These are phyloP conservation scores for Apamea sordens DNA, from an alignment of 2,888 invertebrate genomes.

Conservation along the genomic window DNA sequence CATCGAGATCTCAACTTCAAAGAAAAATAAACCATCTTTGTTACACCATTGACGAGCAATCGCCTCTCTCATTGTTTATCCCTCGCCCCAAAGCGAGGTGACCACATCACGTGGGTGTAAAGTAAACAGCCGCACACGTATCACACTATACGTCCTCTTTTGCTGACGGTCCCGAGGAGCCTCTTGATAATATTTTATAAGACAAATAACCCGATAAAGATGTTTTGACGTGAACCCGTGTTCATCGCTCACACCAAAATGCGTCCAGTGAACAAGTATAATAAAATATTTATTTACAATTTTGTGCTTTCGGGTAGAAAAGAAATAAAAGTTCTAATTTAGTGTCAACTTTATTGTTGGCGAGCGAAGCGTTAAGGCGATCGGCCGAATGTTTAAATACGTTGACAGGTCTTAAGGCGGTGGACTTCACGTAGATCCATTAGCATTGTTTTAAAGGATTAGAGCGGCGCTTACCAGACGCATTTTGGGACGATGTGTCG, in stretches of 20 bases:
- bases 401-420: conserved; percentile 87
- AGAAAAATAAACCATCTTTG: conserved; percentile 88
- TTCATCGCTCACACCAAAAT: conserved; percentile 90
- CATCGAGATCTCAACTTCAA: conserved; percentile 83
- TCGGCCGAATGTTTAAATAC: conserved; percentile 82
- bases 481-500: conserved; percentile 80
- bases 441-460: conserved; percentile 90
- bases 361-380: conserved; percentile 88
- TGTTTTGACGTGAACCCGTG: conserved; percentile 90
- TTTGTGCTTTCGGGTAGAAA: conserved; percentile 84
- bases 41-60: conserved; percentile 87
- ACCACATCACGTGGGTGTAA: conserved; percentile 88
- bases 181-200: conserved; percentile 91
- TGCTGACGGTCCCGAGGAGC: conserved; percentile 89
- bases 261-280: conserved; percentile 88
- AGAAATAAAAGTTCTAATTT: conserved; percentile 87
- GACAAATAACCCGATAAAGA: conserved; percentile 91
- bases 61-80: conserved; percentile 89
- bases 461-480: conserved; percentile 84
- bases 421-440: conserved; percentile 87
- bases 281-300: conserved; percentile 89
- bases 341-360: conserved; percentile 89
- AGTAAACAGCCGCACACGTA: conserved; percentile 88
- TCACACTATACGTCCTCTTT: conserved; percentile 88
- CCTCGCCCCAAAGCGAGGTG: conserved; percentile 85